Evolutionary conservation across 2,797 vertebrate genomes (phyloP), one percentile per base, ranked within the genome.

Genomic region (Scarus forsteni): DNA sequence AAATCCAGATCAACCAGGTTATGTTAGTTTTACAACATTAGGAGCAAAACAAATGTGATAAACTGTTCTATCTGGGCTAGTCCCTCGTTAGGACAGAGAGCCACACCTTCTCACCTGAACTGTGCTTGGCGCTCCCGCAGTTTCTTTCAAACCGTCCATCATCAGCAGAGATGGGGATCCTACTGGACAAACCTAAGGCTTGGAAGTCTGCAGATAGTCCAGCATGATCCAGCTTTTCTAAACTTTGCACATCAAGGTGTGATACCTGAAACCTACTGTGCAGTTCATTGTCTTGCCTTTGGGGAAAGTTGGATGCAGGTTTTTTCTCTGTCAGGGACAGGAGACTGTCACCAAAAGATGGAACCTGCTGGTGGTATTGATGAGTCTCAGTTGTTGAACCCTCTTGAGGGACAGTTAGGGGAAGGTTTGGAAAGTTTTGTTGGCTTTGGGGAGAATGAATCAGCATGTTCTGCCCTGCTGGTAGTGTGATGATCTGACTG

Each of bases 401-500:
- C 16, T 68, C 19, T 45, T 51, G n/a, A 54, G 11, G 45, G 68
- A 39, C 16, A 15, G 27, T 36, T 7, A 5, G 10, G n/a, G 54
- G 55, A 5, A 49, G 15, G 15, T 51, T 52, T 52, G 60, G 39
- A 53, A 45, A 19, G 3, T n/a, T 51, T 8, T 61, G 49, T 19
- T 8, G 39, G 19, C 34, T 61, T 15, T 40, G 9, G 15, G 63
- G 38, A 11, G 13, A 13, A 15, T 10, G 8, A 8, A n/a, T 1
- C n/a, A 43, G 42, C 44, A 51, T 44, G 39, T 18, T 49, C 6
- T 43, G 49, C 52, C 8, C 13, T 60, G 6, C 64, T 40, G 76
- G 45, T 7, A 46, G 40, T 18, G 39, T 46, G 40, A 61, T 49
- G 38, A 79, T 57, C 10, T 7, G 48, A 16, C 66, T 48, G 6